Evolutionary conservation across 2,113 vertebrate genomes (phyloP), one percentile per base, ranked within the genome.

Genomic region (Limnothrissa miodon): DNA sequence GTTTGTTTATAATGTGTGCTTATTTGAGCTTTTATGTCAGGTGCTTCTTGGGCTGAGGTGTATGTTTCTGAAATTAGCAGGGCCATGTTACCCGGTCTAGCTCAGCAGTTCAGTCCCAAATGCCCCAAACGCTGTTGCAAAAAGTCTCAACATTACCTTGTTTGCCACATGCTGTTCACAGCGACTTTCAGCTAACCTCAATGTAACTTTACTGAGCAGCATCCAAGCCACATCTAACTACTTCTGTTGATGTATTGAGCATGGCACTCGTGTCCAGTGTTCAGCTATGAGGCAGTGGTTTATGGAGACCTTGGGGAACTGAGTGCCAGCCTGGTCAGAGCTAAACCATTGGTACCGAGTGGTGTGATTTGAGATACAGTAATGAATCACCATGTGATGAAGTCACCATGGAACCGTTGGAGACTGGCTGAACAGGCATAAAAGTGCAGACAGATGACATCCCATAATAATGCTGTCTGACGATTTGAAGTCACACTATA

Each of bases 301-400:
- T 78, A 70, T 80, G 86, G 85, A 80, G 80, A 87, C 70, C 87
- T 82, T 88, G 86, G 51, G 51, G 86, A 78, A 83, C 80, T 79
- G 80, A 44, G 36, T 85, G 78, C 56, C 84, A 48, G 79, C 45
- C 82, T 78, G 81, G 81, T 83, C 56, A 86, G 70, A 83, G 84
- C 45, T 81, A 85, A 78, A 59, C 46, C 45, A 62, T 48, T 80
- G 39, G 33, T 39, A 25, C 36, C 56, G 29, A 36, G 33, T 83
- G 6, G 85, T 82, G 78, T 85, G 82, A 74, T 84, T 79, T 87
- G 78, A 78, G 48, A 80, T 70, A n/a, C n/a, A n/a, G n/a, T n/a
- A 62, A 84, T 80, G 66, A 74, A 11, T 39, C 66, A 74, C 66
- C n/a, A n/a, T n/a, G n/a, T n/a, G n/a, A n/a, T 74, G 0, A 33